Conservation (phyloP, 2,888 invertebrate genomes). For the Pecten maximus region DNA sequence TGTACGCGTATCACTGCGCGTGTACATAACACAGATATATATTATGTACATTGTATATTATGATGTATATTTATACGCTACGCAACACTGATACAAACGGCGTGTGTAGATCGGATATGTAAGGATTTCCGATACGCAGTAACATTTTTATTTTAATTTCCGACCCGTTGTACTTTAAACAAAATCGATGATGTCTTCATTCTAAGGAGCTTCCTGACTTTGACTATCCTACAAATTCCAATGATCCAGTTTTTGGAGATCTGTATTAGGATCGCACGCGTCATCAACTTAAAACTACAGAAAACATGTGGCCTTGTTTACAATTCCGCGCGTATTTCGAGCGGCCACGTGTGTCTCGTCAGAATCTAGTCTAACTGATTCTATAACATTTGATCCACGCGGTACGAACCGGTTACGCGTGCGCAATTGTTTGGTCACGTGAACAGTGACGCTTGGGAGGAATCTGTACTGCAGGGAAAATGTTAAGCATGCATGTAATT, state of each 20-base stretch:
- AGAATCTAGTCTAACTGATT: not conserved
- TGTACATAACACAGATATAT: no score
- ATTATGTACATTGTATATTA: no score
- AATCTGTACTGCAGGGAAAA: no score
- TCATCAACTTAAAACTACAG: slow-evolving; percentile 19
- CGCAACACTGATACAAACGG: not conserved
- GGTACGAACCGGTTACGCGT: not conserved
- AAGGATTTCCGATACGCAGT: not conserved
- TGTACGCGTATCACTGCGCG: no score
- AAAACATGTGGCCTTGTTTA: slow-evolving; percentile 15
- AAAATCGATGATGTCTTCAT: not conserved
- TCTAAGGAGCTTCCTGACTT: not conserved
- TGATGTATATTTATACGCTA: not conserved
- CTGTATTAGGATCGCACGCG: not conserved
- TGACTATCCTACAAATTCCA: not conserved
- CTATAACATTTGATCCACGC: not conserved
- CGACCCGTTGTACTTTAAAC: not conserved
- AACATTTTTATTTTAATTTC: not conserved
- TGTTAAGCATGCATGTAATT: no score
- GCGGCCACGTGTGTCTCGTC: not conserved
- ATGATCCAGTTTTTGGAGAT: not conserved
- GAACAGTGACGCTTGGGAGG: not conserved
- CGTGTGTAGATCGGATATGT: not conserved
- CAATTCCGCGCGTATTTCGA: not conserved
- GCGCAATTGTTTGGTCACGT: not conserved